These are phyloP conservation scores for Callosobruchus maculatus DNA, from an alignment of 2,888 invertebrate genomes.

Conservation along the genomic window DNA sequence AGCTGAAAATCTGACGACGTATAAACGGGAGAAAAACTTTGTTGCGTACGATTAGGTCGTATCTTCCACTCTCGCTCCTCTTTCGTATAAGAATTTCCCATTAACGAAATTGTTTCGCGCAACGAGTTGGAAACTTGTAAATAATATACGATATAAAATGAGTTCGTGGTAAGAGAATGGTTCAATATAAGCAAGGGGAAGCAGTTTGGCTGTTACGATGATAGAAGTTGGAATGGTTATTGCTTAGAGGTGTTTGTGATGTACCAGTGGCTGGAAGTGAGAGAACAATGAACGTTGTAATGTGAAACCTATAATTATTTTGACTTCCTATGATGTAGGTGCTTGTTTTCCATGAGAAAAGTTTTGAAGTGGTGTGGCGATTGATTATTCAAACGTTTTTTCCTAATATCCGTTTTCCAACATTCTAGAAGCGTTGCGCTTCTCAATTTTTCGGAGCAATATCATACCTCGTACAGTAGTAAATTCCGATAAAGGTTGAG, in stretches of 20 bases:
- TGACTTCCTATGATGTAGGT: background rate
- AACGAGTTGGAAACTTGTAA: background rate
- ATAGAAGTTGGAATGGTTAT: background rate
- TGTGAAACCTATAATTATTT: background rate
- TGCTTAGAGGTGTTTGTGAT: background rate
- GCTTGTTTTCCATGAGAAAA: background rate
- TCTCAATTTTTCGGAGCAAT: too few species aligned
- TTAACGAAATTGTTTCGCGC: background rate
- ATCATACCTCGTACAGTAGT: too few species aligned
- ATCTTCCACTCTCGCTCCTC: background rate
- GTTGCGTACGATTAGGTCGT: background rate
- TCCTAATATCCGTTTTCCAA: too few species aligned
- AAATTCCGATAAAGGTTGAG: too few species aligned
- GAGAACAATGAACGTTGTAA: background rate
- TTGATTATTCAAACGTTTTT: too few species aligned
- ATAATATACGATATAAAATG: background rate
- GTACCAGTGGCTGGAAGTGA: background rate
- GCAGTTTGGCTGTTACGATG: background rate
- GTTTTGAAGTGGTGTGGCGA: too few species aligned
- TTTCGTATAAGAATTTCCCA: background rate
- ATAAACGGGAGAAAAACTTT: background rate
- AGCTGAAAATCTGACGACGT: background rate
- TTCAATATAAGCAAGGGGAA: background rate
- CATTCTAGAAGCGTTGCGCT: too few species aligned
- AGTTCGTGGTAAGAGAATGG: background rate